Conservation (phyloP, 2,888 invertebrate genomes). For the Pachliopta kotzebuea region DNA sequence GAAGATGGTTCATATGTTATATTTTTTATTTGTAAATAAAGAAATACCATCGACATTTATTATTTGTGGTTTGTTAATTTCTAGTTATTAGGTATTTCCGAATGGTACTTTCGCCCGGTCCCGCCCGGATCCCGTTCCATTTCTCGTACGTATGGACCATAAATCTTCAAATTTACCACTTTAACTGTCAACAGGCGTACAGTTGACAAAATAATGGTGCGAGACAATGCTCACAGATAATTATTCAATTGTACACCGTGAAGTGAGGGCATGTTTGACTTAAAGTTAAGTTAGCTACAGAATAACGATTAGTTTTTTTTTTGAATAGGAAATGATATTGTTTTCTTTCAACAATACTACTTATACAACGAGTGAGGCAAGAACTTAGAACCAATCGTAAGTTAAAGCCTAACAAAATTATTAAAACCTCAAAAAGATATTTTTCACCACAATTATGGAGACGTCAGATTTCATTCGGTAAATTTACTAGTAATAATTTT, state of each 20-base stretch:
- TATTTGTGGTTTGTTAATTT: conserved; percentile 1
- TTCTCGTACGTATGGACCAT: conserved; percentile 42
- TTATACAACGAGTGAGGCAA: no score
- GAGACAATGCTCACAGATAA: conserved; percentile 56
- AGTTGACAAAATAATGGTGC: conserved; percentile 64
- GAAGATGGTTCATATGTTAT: not conserved
- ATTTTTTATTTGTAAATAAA: not conserved
- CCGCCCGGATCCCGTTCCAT: conserved; percentile 28
- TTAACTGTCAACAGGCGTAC: conserved; percentile 53
- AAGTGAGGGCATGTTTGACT: conserved; percentile 44
- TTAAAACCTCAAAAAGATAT: no score
- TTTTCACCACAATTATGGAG: no score
- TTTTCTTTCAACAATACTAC: not conserved
- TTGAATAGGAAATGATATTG: not conserved
- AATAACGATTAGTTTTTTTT: conserved; percentile 21
- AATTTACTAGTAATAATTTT: no score
- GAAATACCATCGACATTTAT: not conserved
- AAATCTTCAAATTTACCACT: conserved; percentile 63
- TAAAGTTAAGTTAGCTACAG: conserved; percentile 33
- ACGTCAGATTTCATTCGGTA: no score
- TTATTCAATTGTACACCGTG: conserved; percentile 48
- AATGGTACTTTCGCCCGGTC: conserved; percentile 18
- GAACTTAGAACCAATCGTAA: no score
- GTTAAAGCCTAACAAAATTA: no score
- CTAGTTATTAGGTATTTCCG: conserved; percentile 12